phyloP scores from a whole-genome alignment of 2,888 invertebrate genomes.

The Biston betularia region DNA sequence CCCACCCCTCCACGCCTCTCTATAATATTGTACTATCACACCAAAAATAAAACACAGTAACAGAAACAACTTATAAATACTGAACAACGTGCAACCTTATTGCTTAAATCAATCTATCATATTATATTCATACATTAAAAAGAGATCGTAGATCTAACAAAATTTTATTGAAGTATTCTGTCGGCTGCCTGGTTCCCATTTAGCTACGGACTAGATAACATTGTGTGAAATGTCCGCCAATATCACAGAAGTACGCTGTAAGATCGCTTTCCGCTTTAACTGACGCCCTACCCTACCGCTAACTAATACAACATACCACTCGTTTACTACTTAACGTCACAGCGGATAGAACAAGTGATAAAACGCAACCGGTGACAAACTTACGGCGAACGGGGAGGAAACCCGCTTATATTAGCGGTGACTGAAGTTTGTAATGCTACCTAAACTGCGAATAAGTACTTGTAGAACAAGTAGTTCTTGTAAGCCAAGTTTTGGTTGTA shows the following conservation, averaged over 20 bases:
- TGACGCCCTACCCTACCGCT: conserved; percentile 25
- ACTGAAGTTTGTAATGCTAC: conserved; percentile 4
- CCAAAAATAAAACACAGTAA: too few species aligned
- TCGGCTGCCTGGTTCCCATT: too few species aligned
- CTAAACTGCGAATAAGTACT: conserved; percentile 3
- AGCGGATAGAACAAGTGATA: conserved; percentile 50
- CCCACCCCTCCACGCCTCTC: too few species aligned
- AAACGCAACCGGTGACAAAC: conserved; percentile 56
- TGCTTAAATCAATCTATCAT: too few species aligned
- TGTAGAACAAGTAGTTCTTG: conserved; percentile 9
- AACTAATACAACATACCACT: conserved; percentile 45
- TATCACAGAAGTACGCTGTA: neutral
- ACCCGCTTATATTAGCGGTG: conserved; percentile 22
- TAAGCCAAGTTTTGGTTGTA: neutral
- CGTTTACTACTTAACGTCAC: conserved; percentile 49
- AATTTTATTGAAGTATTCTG: too few species aligned
- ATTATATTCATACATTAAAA: too few species aligned
- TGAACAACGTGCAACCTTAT: too few species aligned
- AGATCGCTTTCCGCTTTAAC: conserved; percentile 22
- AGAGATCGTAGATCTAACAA: too few species aligned
- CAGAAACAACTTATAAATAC: too few species aligned
- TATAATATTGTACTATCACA: too few species aligned
- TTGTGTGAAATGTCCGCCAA: too few species aligned
- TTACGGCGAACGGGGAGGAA: conserved; percentile 27
- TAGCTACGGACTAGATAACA: too few species aligned